Conservation (phyloP, 2,113 vertebrate genomes). For the Aramus guarauna region DNA sequence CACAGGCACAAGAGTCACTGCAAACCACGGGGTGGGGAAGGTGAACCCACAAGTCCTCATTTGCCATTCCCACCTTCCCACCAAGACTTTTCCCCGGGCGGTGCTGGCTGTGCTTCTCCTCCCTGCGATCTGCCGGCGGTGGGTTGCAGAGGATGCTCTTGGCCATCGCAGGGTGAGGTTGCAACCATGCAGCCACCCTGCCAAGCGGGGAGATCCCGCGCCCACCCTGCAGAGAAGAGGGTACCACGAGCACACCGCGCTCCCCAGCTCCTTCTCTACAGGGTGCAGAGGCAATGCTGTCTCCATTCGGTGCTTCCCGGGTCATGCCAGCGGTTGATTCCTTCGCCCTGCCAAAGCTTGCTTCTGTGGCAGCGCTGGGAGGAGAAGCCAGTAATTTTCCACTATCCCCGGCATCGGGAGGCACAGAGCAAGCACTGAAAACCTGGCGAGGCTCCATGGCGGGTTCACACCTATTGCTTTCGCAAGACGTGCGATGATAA, state of each 20-base stretch:
- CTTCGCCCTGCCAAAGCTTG: neutral
- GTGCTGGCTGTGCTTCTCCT: neutral
- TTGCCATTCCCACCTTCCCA: neutral
- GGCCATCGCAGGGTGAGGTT: neutral
- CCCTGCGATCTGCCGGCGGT: accelerated
- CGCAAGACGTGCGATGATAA: neutral
- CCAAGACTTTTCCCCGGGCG: accelerated
- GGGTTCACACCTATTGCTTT: conserved; percentile 52
- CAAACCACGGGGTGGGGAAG: neutral
- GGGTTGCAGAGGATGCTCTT: neutral
- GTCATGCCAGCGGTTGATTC: neutral
- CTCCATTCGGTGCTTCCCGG: accelerated
- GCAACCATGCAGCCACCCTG: neutral
- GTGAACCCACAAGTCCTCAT: accelerated
- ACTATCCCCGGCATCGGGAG: neutral
- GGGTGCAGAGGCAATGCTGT: neutral
- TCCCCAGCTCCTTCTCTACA: neutral
- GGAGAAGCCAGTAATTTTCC: conserved; percentile 47
- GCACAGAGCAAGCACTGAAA: neutral
- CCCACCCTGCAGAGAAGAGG: neutral
- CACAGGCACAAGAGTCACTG: accelerated
- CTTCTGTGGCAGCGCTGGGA: neutral
- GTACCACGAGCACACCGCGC: accelerated
- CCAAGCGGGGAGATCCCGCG: neutral
- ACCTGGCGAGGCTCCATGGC: conserved; percentile 39